Evolutionary conservation across 2,888 invertebrate genomes (phyloP), one percentile per base, ranked within the genome.

Genomic region (Trichopria drosophilae): DNA sequence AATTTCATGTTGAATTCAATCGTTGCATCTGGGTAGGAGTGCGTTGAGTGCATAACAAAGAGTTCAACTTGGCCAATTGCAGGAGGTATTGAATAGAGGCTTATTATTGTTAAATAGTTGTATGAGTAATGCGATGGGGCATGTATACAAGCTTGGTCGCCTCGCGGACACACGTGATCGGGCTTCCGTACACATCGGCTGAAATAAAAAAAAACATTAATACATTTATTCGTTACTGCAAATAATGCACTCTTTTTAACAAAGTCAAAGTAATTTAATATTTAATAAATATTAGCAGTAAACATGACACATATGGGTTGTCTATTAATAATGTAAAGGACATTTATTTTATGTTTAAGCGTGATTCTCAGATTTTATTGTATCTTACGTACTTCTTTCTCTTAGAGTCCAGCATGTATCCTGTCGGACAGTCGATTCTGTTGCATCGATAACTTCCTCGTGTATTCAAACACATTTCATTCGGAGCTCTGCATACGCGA

Each of bases 51-150:
- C 82, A 97, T 88, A 6, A 91, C 91, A 76, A 97, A 96, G 6
- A 97, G 79, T 45, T 90, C 88, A 26, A 88, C 79, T 31, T 82
- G 79, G 2, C 84, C 84, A 0, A 58, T 55, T 4, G 52, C 55
- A 1, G 56, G 29, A 4, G 88, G 85, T 28, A 93, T 80, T 42
- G 86, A 85, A 45, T 90, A 78, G 70, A 90, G 88, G 18, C 93
- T 89, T 0, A 92, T 90, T 66, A 98, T 86, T 1, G 94, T 90
- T 63, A 98, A 89, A 76, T 92, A 97, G 77, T 96, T 94, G 79
- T 88, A 94, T 23, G 93, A 93, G 71, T 90, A 90, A 42, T 91
- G 88, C 35, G 91, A 84, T 0, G 97, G 94, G 64, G 84, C 84
- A 35, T 83, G 83, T 43, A 86, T 80, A 65, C 97, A 97, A 19